Conservation (phyloP, 2,797 vertebrate genomes). For the Eulemur mongoz region DNA sequence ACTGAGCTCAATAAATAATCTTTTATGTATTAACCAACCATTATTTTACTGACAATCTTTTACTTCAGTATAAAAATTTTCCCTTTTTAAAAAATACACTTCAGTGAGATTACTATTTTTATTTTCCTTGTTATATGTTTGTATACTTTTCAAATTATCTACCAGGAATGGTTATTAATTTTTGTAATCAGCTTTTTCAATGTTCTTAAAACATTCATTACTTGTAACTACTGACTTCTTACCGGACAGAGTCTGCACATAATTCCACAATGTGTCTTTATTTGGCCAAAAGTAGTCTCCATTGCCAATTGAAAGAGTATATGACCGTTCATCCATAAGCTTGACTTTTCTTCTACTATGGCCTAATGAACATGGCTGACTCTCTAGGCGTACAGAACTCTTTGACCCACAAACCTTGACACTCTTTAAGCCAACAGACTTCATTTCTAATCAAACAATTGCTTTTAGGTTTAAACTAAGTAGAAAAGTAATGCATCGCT, state of each 20-base stretch:
- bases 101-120: background rate
- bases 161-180: background rate
- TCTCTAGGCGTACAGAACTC: background rate
- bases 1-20: background rate
- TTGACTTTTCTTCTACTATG: slow-evolving; percentile 48
- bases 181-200: background rate
- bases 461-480: slow-evolving; percentile 11
- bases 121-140: background rate
- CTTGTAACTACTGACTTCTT: slow-evolving; percentile 50
- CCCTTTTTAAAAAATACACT: background rate
- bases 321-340: slow-evolving; percentile 13
- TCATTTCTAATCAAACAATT: slow-evolving; percentile 64
- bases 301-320: slow-evolving; percentile 49
- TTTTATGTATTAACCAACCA: background rate
- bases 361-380: slow-evolving; percentile 18
- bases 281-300: slow-evolving; percentile 64
- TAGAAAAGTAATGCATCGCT: slow-evolving; percentile 20
- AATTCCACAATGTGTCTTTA: slow-evolving; percentile 60
- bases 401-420: slow-evolving; percentile 43
- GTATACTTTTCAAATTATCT: background rate
- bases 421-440: slow-evolving; percentile 55
- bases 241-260: slow-evolving; percentile 66
- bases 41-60: background rate
- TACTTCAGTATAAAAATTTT: background rate
- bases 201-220: background rate